Evolutionary conservation across 2,888 invertebrate genomes (phyloP).

Genomic region (Machimus rusticus): DNA sequence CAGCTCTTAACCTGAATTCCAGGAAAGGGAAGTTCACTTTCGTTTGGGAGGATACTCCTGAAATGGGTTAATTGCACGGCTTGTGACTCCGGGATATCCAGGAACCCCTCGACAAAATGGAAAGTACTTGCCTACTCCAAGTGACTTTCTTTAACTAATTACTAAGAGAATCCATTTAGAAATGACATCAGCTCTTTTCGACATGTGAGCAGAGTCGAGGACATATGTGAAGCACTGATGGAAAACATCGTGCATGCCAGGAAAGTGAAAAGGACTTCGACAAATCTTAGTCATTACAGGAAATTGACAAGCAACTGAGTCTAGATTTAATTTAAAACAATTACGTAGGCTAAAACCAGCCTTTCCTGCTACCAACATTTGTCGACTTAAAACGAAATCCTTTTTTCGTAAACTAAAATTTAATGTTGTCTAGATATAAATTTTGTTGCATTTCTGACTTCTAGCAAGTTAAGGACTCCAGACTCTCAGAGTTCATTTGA

Average conservation of each 20-base stretch:
- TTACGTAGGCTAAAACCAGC: neutral
- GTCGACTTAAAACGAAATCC: neutral
- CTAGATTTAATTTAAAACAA: neutral
- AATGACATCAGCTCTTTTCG: conserved; percentile 22
- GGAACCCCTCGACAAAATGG: neutral
- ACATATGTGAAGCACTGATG: neutral
- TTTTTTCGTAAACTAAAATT: neutral
- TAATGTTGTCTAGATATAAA: neutral
- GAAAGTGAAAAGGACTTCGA: neutral
- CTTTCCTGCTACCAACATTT: neutral
- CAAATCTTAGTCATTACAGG: neutral
- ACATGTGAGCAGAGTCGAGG: neutral
- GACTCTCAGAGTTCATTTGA: neutral
- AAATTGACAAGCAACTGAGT: neutral
- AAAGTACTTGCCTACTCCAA: neutral
- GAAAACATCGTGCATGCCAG: neutral
- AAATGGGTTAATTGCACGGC: conserved; percentile 29
- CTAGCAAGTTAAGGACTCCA: neutral
- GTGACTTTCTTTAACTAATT: conserved; percentile 27
- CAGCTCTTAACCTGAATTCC: conserved; percentile 19
- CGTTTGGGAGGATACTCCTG: conserved; percentile 2
- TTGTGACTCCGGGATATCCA: neutral
- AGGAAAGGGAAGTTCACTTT: conserved; percentile 22
- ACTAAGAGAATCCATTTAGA: conserved; percentile 17
- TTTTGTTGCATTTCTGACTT: neutral